A percentile compares a stretch with the other conserved stretches of the same genome.
These are phyloP conservation scores for Ennomos fuscantarius DNA, from an alignment of 2,888 invertebrate genomes.

Conservation along the genomic window DNA sequence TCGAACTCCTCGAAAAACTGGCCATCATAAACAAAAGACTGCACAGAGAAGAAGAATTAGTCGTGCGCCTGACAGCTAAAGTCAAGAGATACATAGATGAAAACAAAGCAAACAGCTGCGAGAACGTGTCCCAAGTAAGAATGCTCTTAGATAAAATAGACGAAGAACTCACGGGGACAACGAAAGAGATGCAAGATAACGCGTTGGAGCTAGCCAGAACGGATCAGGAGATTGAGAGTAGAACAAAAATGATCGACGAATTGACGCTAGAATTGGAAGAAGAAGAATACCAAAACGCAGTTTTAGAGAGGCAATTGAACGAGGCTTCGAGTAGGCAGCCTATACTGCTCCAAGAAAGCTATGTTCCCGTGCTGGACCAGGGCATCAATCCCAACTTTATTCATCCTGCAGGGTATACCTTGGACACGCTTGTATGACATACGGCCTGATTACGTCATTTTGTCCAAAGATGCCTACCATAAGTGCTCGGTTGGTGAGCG, in stretches of 20 bases:
- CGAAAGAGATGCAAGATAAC: slow-evolving; percentile 82
- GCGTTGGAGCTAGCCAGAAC: slow-evolving; percentile 78
- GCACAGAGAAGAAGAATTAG: slow-evolving; percentile 89
- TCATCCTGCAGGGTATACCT: slow-evolving; percentile 58
- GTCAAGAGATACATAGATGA: slow-evolving; percentile 86
- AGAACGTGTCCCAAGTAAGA: slow-evolving; percentile 76
- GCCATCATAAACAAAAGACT: slow-evolving; percentile 90
- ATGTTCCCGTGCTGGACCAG: slow-evolving; percentile 76
- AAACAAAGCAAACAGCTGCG: slow-evolving; percentile 78
- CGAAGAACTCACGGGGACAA: slow-evolving; percentile 76
- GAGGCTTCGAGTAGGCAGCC: slow-evolving; percentile 78
- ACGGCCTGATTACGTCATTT: slow-evolving; percentile 38
- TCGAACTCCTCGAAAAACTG: slow-evolving; percentile 90
- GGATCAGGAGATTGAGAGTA: slow-evolving; percentile 80
- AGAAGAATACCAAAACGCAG: slow-evolving; percentile 78
- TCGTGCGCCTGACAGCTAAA: slow-evolving; percentile 88
- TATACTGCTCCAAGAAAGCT: slow-evolving; percentile 75
- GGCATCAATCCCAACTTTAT: slow-evolving; percentile 37
- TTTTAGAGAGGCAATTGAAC: slow-evolving; percentile 76
- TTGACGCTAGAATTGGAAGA: slow-evolving; percentile 82
- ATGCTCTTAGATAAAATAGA: slow-evolving; percentile 82
- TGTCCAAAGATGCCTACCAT: slow-evolving; percentile 46
- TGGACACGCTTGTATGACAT: slow-evolving; percentile 81
- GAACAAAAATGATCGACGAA: slow-evolving; percentile 82
- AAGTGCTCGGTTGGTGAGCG: slow-evolving; percentile 21